phyloP scores from a whole-genome alignment of 2,888 invertebrate species.

The Drosophila nigritarsus region DNA sequence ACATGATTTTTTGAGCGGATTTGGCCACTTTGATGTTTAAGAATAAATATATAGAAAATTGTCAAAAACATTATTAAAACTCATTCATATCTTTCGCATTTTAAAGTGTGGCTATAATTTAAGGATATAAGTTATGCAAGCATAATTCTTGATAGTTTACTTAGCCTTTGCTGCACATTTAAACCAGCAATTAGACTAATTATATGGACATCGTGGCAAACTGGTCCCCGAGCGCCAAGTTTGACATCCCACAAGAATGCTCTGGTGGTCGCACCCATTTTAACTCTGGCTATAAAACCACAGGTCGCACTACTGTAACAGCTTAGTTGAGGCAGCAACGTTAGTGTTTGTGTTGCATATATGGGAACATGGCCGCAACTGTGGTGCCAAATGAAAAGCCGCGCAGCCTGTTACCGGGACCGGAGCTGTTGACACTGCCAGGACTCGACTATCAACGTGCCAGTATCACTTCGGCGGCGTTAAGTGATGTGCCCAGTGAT shows the following conservation, averaged over 20 bases:
- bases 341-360: constrained; percentile 14
- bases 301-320: constrained; percentile 16
- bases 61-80: background rate
- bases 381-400: constrained; percentile 49
- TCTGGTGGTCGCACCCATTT: constrained; percentile 47
- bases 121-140: background rate
- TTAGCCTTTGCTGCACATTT: constrained; percentile 3
- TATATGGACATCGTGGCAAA: constrained; percentile 15
- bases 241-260: constrained; percentile 50
- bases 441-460: constrained; percentile 55
- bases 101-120: background rate
- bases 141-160: background rate
- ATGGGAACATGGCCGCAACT: constrained; percentile 32
- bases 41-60: background rate
- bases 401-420: constrained; percentile 56
- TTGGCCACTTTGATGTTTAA: constrained; percentile 24
- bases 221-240: constrained; percentile 26
- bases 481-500: constrained; percentile 84
- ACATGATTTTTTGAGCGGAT: constrained; percentile 15
- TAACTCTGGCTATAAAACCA: constrained; percentile 60
- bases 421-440: constrained; percentile 66
- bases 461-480: constrained; percentile 78
- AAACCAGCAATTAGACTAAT: constrained; percentile 51
- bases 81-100: too few species aligned
- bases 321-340: constrained; percentile 49